phyloP scores from a whole-genome alignment of 2,113 vertebrate genomes.

The Pica pica region DNA sequence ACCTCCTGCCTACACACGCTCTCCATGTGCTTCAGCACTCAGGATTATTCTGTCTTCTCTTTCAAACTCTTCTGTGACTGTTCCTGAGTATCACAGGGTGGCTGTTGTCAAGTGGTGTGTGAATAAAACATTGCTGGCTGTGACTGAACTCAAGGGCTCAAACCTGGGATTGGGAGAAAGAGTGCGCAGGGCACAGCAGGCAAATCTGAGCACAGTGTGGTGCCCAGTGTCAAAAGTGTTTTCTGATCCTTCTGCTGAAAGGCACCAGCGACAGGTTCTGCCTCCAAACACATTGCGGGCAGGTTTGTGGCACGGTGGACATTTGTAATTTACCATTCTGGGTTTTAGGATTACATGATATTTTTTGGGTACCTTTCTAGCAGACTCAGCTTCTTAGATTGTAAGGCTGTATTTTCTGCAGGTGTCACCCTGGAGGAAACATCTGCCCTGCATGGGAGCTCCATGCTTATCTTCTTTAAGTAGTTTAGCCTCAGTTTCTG shows the following conservation, averaged over 20 bases:
- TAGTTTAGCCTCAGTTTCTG: not conserved
- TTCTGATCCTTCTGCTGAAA: not conserved
- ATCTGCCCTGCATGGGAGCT: not conserved
- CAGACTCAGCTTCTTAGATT: not conserved
- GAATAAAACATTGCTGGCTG: conserved; percentile 15
- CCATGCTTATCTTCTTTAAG: not conserved
- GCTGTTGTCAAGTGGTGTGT: not conserved
- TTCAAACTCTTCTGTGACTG: not conserved
- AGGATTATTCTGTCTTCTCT: not conserved
- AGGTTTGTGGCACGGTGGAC: not conserved
- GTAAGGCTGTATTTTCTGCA: not conserved
- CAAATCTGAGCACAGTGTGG: not conserved
- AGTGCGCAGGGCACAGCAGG: not conserved
- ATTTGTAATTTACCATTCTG: not conserved
- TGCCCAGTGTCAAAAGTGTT: not conserved
- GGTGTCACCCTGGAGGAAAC: not conserved
- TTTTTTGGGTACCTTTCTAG: not conserved
- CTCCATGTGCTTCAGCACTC: not conserved
- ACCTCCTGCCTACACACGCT: conserved; percentile 7
- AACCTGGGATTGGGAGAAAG: not conserved
- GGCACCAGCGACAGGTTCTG: not conserved
- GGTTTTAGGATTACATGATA: not conserved
- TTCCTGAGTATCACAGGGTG: not conserved
- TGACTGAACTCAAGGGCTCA: not conserved
- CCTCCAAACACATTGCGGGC: fast-evolving